A percentile compares a stretch with the other conserved stretches of the same genome.
phyloP scores from a whole-genome alignment of 2,113 vertebrate species.

The Psettodes erumei region DNA sequence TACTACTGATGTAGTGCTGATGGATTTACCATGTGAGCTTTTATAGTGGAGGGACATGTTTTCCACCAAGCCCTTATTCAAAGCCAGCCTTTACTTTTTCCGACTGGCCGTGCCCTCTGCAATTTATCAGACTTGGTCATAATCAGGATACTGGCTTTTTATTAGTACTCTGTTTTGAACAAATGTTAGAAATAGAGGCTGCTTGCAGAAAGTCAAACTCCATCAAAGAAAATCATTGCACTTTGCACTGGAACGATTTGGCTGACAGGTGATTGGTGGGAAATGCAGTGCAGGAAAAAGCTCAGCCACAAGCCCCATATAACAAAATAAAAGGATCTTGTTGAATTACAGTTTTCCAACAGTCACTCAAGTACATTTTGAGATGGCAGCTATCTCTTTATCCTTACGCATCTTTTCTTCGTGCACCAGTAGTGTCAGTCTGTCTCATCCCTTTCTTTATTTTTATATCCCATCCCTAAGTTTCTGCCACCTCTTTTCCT shows the following conservation, averaged over 20 bases:
- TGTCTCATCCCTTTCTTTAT: constrained; percentile 11
- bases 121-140: neutral
- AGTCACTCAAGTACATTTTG: neutral
- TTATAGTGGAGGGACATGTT: neutral
- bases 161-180: neutral
- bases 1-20: neutral
- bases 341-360: neutral
- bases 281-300: constrained; percentile 13
- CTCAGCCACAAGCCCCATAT: neutral
- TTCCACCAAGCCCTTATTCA: neutral
- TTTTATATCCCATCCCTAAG: neutral
- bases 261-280: constrained; percentile 2
- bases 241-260: neutral
- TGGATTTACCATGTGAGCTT: neutral
- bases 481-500: constrained; percentile 8
- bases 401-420: constrained; percentile 11
- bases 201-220: neutral
- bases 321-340: neutral
- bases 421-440: neutral
- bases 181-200: neutral
- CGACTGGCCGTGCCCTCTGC: neutral
- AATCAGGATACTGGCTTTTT: neutral
- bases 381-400: neutral
- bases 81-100: neutral
- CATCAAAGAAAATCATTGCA: too few species aligned